These are phyloP conservation scores for Gallinago stenura DNA, from an alignment of 2,797 vertebrate genomes.

Conservation along the genomic window DNA sequence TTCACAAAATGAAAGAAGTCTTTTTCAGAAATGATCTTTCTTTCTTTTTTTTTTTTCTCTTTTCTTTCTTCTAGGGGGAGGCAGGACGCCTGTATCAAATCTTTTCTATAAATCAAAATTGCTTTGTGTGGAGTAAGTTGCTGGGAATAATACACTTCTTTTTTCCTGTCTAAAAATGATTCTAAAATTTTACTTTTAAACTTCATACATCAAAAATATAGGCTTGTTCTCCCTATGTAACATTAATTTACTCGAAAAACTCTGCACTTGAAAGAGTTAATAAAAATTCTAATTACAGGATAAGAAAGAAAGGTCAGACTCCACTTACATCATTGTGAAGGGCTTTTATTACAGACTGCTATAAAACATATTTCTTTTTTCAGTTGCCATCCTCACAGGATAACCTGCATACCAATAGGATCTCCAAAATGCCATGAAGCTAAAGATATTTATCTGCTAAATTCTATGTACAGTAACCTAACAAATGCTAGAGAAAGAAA, in stretches of 20 bases:
- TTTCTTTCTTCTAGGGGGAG: not conserved
- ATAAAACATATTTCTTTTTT: slow-evolving; percentile 71
- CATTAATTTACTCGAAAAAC: slow-evolving; percentile 63
- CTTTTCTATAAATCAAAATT: slow-evolving; percentile 10
- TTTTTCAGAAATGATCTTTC: not conserved
- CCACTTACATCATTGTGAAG: slow-evolving; percentile 70
- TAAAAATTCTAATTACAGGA: slow-evolving; percentile 76
- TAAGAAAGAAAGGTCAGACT: slow-evolving; percentile 77
- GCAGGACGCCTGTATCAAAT: not conserved
- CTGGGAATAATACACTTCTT: not conserved
- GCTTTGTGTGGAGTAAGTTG: not conserved
- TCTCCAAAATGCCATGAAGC: slow-evolving; percentile 75
- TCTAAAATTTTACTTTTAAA: slow-evolving; percentile 14
- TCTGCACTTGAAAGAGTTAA: slow-evolving; percentile 70
- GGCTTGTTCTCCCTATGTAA: not conserved
- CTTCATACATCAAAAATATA: not conserved
- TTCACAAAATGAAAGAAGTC: slow-evolving; percentile 23
- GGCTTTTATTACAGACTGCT: slow-evolving; percentile 71
- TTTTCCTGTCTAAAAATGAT: not conserved
- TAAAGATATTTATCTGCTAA: slow-evolving; percentile 76
- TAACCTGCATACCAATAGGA: slow-evolving; percentile 76
- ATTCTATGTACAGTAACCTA: slow-evolving; percentile 73
- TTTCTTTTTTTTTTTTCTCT: not conserved
- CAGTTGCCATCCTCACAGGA: slow-evolving; percentile 61
- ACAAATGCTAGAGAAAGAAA: slow-evolving; percentile 75